Percentiles rank a stretch among this genome's conserved stretches.
phyloP scores from a whole-genome alignment of 1,140 invertebrate species.

The Holcopasites calliopsidis region DNA sequence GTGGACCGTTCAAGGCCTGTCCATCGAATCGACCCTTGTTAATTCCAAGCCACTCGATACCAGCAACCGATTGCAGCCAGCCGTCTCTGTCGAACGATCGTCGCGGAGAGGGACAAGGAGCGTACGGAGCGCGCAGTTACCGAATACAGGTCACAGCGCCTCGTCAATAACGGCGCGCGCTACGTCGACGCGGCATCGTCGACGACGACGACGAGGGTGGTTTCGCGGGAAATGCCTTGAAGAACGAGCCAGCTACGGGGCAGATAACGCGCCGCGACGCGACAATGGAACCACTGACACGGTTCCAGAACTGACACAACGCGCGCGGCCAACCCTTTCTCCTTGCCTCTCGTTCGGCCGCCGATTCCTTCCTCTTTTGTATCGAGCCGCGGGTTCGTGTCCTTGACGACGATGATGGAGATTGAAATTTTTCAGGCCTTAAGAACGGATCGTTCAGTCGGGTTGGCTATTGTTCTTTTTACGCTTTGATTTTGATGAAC shows the following conservation, averaged over 20 bases:
- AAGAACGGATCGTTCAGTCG: too few species aligned
- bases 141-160: slow-evolving; percentile 63
- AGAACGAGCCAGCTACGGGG: slow-evolving; percentile 19
- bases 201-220: slow-evolving; percentile 20
- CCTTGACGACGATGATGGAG: background rate
- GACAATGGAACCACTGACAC: slow-evolving; percentile 61
- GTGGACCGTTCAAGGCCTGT: slow-evolving; percentile 27
- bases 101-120: background rate
- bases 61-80: background rate
- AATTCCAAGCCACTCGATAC: slow-evolving; percentile 11
- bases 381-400: background rate
- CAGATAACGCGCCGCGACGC: slow-evolving; percentile 34
- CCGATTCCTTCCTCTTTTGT: background rate
- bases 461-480: too few species aligned
- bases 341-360: background rate
- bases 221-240: slow-evolving; percentile 30
- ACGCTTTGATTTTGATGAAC: too few species aligned
- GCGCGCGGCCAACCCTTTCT: slow-evolving; percentile 1
- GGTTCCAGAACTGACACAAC: slow-evolving; percentile 18
- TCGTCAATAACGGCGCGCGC: slow-evolving; percentile 59
- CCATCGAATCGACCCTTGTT: slow-evolving; percentile 1
- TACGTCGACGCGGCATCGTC: slow-evolving; percentile 51
- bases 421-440: too few species aligned
- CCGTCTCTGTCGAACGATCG: slow-evolving; percentile 5
- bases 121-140: slow-evolving; percentile 58